Conservation (phyloP, 53 echinoderm and acorn worm genomes). For the Arbacia lixula region DNA sequence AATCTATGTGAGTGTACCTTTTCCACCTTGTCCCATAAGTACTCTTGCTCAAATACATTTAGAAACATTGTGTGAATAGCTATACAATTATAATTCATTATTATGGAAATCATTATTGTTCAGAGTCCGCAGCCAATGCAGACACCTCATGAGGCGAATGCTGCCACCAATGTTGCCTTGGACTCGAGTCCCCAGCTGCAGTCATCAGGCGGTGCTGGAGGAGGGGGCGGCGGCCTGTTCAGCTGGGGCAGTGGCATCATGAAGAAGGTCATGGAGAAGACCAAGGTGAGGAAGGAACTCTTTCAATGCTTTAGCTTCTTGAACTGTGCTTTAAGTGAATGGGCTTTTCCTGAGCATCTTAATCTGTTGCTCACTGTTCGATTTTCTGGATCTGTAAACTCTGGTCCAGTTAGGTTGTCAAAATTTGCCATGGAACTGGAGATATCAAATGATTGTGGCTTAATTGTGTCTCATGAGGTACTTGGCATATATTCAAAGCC, state of each 20-base stretch:
- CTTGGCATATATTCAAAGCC: too few relatives aligned
- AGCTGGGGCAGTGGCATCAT: constrained; percentile 89
- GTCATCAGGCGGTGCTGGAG: constrained; percentile 56
- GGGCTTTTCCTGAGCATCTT: too few relatives aligned
- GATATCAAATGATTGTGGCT: too few relatives aligned
- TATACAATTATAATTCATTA: not conserved
- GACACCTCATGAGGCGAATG: constrained; percentile 37
- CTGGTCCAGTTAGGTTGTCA: too few relatives aligned
- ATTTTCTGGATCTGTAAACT: too few relatives aligned
- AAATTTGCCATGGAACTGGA: too few relatives aligned
- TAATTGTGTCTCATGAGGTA: too few relatives aligned
- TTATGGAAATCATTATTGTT: not conserved
- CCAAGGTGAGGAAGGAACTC: constrained; percentile 89
- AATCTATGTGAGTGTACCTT: not conserved
- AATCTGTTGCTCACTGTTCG: too few relatives aligned
- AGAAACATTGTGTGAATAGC: not conserved
- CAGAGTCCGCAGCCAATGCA: constrained; percentile 50
- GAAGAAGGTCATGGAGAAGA: constrained; percentile 92
- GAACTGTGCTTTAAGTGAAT: too few relatives aligned
- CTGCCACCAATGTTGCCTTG: constrained; percentile 14
- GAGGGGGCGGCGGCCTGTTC: constrained; percentile 72
- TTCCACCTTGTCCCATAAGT: not conserved
- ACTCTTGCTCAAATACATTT: not conserved
- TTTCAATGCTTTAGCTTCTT: too few relatives aligned
- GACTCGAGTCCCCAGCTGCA: constrained; percentile 43